Conservation (phyloP, 1,140 invertebrate genomes). For the Holotrichia oblita region DNA sequence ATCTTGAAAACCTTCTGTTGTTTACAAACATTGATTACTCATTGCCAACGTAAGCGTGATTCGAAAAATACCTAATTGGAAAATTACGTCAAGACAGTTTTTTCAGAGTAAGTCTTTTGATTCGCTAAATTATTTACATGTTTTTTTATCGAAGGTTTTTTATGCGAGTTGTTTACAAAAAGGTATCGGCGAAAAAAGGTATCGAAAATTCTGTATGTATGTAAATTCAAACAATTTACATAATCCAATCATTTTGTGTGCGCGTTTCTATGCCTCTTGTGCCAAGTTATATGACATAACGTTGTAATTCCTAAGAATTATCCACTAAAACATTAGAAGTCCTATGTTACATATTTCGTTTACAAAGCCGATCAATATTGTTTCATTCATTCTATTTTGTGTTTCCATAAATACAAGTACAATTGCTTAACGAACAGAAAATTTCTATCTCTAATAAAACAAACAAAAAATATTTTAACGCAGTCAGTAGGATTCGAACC, state of each 20-base stretch:
- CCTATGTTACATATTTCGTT: too few relatives aligned
- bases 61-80: neutral
- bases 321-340: too few relatives aligned
- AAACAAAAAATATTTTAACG: slow-evolving; percentile 51
- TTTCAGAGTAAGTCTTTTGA: neutral
- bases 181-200: neutral
- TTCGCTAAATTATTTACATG: neutral
- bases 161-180: neutral
- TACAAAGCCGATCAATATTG: too few relatives aligned
- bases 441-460: too few relatives aligned
- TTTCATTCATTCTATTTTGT: too few relatives aligned
- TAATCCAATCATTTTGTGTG: neutral
- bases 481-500: slow-evolving; percentile 69
- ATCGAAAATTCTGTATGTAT: neutral
- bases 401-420: too few relatives aligned
- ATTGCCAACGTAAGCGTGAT: neutral
- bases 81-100: neutral
- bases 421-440: too few relatives aligned
- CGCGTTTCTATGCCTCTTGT: too few relatives aligned
- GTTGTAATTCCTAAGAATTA: too few relatives aligned
- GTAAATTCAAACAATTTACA: neutral
- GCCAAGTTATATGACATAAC: too few relatives aligned
- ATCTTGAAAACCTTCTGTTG: neutral
- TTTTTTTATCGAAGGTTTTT: neutral
- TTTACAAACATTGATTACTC: slow-evolving; percentile 13